Evolutionary conservation across 2,113 vertebrate species (phyloP).

Genomic region (Lepus europaeus): DNA sequence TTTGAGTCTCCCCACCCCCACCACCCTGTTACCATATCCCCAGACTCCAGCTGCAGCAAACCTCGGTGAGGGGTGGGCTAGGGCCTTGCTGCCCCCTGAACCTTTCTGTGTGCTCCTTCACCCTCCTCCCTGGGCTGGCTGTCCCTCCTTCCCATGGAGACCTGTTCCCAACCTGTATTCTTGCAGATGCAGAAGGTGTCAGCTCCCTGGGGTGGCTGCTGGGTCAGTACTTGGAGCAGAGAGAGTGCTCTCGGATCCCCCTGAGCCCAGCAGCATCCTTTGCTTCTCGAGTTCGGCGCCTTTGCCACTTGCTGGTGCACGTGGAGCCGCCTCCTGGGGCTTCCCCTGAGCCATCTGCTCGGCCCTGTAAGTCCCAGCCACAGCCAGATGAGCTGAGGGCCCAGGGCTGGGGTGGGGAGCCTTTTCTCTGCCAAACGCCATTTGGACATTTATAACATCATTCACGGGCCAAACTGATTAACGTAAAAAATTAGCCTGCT

Average conservation of each 20-base stretch:
- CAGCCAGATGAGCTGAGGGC: background rate
- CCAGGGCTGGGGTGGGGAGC: background rate
- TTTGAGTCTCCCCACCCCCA: background rate
- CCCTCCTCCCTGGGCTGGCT: background rate
- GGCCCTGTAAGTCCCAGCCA: constrained; percentile 84
- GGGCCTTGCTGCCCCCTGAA: background rate
- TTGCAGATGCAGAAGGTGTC: constrained; percentile 78
- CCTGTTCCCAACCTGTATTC: fast-evolving
- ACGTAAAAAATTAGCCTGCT: too few species aligned
- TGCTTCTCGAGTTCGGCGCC: constrained; percentile 92
- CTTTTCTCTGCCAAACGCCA: too few species aligned
- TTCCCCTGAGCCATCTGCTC: constrained; percentile 84
- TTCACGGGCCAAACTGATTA: too few species aligned
- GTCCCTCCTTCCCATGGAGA: background rate
- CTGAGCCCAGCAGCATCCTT: constrained; percentile 87
- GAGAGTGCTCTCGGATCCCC: constrained; percentile 76
- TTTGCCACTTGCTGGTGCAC: constrained; percentile 95
- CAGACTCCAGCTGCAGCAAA: constrained; percentile 22
- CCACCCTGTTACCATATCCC: background rate
- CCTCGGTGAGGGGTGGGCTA: background rate
- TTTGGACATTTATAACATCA: too few species aligned
- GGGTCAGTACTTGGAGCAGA: constrained; percentile 92
- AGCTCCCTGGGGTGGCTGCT: constrained; percentile 95
- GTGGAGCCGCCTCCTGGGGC: constrained; percentile 89
- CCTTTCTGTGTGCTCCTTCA: background rate